phyloP scores from a whole-genome alignment of 2,888 invertebrate genomes.

The Acronicta leporina region DNA sequence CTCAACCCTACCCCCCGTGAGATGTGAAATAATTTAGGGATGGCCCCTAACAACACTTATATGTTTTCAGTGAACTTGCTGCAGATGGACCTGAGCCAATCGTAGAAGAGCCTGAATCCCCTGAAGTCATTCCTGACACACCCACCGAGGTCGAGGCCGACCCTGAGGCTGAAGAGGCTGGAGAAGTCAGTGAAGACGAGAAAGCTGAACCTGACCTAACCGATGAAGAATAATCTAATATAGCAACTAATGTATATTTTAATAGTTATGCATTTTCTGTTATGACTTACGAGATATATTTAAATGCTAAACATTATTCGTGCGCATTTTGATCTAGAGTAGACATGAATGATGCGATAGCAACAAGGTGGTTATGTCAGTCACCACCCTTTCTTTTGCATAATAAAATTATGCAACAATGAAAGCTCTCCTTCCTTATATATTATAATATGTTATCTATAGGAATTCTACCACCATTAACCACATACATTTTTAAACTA shows the following conservation, averaged over 20 bases:
- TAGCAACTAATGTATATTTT: conserved; percentile 49
- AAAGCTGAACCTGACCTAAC: conserved; percentile 86
- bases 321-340: conserved; percentile 64
- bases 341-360: conserved; percentile 77
- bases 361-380: conserved; percentile 60
- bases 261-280: conserved; percentile 69
- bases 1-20: too few relatives aligned
- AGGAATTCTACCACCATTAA: conserved; percentile 73
- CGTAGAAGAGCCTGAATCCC: conserved; percentile 85
- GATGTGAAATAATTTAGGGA: too few relatives aligned
- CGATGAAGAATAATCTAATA: conserved; percentile 82
- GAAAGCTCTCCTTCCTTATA: conserved; percentile 67
- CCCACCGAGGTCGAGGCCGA: conserved; percentile 64
- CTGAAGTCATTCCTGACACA: conserved; percentile 73
- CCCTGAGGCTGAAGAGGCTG: conserved; percentile 63
- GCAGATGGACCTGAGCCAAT: conserved; percentile 80
- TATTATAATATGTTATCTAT: conserved; percentile 41
- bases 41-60: too few relatives aligned
- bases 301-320: conserved; percentile 73
- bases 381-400: conserved; percentile 73
- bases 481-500: conserved; percentile 64
- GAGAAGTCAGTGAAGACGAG: conserved; percentile 83
- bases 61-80: conserved; percentile 73
- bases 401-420: conserved; percentile 78
- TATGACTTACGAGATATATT: conserved; percentile 49